Conservation (phyloP, 2,888 invertebrate genomes). For the Limnephilus lunatus region DNA sequence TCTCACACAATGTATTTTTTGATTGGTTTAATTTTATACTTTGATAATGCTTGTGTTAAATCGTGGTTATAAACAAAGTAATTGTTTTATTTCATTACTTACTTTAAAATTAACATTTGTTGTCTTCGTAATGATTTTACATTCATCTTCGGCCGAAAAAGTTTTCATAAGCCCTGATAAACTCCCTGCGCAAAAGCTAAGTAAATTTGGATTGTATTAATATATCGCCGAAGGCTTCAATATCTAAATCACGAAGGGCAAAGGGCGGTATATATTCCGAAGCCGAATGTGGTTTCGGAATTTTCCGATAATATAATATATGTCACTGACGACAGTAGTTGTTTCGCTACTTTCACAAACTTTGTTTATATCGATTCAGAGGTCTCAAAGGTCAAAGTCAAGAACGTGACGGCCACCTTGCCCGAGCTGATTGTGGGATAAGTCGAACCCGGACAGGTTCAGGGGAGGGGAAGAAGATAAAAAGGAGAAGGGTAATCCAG, state of each 20-base stretch:
- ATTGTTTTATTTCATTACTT: neutral
- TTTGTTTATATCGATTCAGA: constrained; percentile 12
- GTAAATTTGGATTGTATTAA: neutral
- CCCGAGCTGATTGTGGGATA: neutral
- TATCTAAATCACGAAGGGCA: neutral
- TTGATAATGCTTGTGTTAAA: too few relatives aligned
- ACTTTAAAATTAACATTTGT: neutral
- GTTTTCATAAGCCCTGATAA: neutral
- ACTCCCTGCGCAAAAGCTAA: neutral
- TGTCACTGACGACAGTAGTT: neutral
- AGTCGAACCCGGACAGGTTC: neutral
- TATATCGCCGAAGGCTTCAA: neutral
- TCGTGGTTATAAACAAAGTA: too few relatives aligned
- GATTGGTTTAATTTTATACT: too few relatives aligned
- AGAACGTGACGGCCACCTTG: neutral
- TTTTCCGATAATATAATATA: neutral
- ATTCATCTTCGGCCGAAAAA: neutral
- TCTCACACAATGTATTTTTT: too few relatives aligned
- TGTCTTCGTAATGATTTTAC: neutral
- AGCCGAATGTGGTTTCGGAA: neutral
- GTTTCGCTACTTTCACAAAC: neutral
- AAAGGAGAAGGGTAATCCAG: neutral
- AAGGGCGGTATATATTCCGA: neutral
- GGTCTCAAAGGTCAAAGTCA: neutral
- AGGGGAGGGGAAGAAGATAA: neutral